Evolutionary conservation across 2,797 vertebrate genomes (phyloP).

Genomic region (Sternotherus odoratus): DNA sequence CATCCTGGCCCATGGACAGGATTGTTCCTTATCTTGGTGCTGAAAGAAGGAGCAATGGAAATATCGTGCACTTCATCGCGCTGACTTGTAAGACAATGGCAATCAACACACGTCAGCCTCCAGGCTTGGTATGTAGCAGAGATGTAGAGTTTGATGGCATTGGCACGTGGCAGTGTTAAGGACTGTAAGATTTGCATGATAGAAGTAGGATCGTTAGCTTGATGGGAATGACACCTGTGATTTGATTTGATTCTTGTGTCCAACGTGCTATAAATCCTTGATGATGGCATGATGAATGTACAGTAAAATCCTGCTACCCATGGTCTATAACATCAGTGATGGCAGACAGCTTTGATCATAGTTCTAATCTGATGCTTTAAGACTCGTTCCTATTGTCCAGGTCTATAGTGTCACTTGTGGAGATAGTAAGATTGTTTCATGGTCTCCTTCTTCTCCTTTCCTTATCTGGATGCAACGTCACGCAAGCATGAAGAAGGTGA

Average conservation of each 20-base stretch:
- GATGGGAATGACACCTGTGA: not conserved
- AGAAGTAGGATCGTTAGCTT: not conserved
- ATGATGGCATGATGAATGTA: not conserved
- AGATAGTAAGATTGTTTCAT: not conserved
- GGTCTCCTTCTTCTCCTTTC: not conserved
- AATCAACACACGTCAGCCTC: not conserved
- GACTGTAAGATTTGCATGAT: not conserved
- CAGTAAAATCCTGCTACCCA: not conserved
- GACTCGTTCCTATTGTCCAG: not conserved
- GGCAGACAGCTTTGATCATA: not conserved
- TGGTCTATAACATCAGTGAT: not conserved
- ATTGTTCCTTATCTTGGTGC: not conserved
- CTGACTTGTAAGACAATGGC: not conserved
- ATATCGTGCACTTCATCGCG: not conserved
- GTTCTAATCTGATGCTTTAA: not conserved
- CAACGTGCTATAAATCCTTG: not conserved
- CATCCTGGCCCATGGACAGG: not conserved
- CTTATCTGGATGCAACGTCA: not conserved
- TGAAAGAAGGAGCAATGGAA: not conserved
- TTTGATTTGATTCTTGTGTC: not conserved
- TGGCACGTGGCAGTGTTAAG: not conserved
- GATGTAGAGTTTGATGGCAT: not conserved
- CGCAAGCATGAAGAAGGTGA: not conserved
- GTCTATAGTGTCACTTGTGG: not conserved
- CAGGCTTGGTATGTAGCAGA: not conserved